These are phyloP conservation scores for Rotaria macrura DNA, from an alignment of 2,888 invertebrate species.

Conservation along the genomic window DNA sequence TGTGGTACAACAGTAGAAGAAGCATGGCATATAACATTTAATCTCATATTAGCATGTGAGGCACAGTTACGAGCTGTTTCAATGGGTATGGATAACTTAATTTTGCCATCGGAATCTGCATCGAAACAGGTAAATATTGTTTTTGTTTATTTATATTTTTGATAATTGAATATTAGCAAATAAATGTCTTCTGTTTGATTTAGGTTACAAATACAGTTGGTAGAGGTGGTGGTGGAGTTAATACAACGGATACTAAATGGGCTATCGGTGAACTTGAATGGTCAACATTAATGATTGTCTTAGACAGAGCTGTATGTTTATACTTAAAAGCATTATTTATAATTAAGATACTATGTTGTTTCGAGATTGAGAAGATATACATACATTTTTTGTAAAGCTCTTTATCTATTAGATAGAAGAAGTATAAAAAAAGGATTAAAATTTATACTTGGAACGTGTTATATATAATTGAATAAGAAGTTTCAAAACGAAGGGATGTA, in stretches of 20 bases:
- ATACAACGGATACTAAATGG: slow-evolving; percentile 59
- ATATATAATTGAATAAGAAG: no score
- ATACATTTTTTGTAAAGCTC: no score
- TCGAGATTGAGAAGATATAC: no score
- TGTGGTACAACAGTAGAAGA: slow-evolving; percentile 92
- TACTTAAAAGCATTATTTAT: no score
- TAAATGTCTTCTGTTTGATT: no score
- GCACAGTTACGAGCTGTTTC: slow-evolving; percentile 64
- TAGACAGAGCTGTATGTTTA: slow-evolving; percentile 66
- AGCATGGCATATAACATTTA: slow-evolving; percentile 72
- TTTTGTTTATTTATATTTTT: neutral
- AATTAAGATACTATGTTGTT: no score
- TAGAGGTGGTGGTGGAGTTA: neutral
- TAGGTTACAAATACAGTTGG: neutral
- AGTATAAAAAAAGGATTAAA: no score
- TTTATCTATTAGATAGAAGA: no score
- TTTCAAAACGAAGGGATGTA: no score
- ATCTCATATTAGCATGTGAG: slow-evolving; percentile 73
- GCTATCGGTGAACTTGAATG: slow-evolving; percentile 85
- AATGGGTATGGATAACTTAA: slow-evolving; percentile 70
- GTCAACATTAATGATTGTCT: slow-evolving; percentile 87
- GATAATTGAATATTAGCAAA: no score
- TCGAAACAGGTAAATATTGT: slow-evolving; percentile 40
- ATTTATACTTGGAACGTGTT: no score
- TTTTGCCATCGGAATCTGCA: slow-evolving; percentile 64